phyloP scores from a whole-genome alignment of 1,140 invertebrate genomes.

The Magallana ariakensis region DNA sequence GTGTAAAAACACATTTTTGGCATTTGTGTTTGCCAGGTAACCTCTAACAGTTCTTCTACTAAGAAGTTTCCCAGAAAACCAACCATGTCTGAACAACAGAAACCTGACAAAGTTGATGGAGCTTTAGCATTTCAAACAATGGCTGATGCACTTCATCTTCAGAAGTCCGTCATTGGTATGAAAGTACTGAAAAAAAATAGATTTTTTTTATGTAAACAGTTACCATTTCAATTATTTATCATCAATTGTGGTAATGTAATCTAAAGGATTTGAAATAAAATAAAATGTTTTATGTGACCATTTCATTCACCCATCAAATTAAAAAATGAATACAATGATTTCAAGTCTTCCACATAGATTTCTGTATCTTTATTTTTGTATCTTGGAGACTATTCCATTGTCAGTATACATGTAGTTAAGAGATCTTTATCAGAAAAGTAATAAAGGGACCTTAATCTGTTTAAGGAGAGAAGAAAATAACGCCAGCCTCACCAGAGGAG shows the following conservation, averaged over 20 bases:
- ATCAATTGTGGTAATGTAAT: too few relatives aligned
- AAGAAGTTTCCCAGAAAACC: slow-evolving; percentile 45
- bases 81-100: slow-evolving; percentile 51
- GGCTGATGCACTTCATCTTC: slow-evolving; percentile 74
- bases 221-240: too few relatives aligned
- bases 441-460: neutral
- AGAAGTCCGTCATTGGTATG: slow-evolving; percentile 76
- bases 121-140: slow-evolving; percentile 73
- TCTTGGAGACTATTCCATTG: too few relatives aligned
- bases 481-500: slow-evolving; percentile 72
- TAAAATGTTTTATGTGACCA: too few relatives aligned
- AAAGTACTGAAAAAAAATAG: neutral
- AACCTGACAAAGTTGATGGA: slow-evolving; percentile 30
- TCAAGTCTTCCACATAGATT: too few relatives aligned
- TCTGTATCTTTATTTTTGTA: too few relatives aligned
- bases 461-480: slow-evolving; percentile 70
- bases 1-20: neutral
- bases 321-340: too few relatives aligned
- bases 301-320: too few relatives aligned
- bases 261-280: too few relatives aligned
- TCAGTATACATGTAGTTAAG: too few relatives aligned
- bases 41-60: slow-evolving; percentile 67
- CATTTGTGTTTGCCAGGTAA: slow-evolving; percentile 59
- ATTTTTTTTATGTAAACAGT: too few relatives aligned
- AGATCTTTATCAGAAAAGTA: too few relatives aligned